Evolutionary conservation across 2,888 invertebrate genomes (phyloP), one percentile per base, ranked within the genome.

Genomic region (Vesta saturnalis): DNA sequence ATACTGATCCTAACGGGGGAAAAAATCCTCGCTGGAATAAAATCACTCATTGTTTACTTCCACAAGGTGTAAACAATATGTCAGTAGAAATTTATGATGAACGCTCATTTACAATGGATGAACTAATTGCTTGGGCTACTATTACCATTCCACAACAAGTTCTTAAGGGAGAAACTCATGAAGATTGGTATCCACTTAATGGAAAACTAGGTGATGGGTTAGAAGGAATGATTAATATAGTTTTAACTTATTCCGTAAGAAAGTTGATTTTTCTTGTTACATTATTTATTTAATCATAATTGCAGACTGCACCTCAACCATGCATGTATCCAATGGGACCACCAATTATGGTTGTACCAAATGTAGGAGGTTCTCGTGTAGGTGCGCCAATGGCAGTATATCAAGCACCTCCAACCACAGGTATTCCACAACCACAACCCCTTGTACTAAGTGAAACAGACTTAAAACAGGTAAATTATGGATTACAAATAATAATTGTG

Each of bases 1-100:
- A 95, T 78, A 97, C 97, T 0, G 95, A 94, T 82, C 90, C 94
- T 69, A 97, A 95, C 85, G 99, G 97, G 30, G 96, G 96, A 19
- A 97, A 96, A 83, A 95, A 92, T 78, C 99, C 99, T 1, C 88
- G 93, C 71, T 99, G 98, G 98, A 96, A 97, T 85, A 96, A 97
- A 87, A 93, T 94, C 60, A 92, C 98, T 75, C 94, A 95, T 81
- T 94, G 94, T 82, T 88, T 93, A 75, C 87, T 98, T 67, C 96
- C 97, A 0, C 89, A 91, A 73, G 97, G 97, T 52, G 94, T 98
- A 12, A 93, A 93, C 80, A 90, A 92, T 10, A 89, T 99, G 74
- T 94, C 94, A 79, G 81, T 99, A 77, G 98, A 99, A 87, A 93
- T 99, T 74, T 99, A 94, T 84, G 99, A 99, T 85, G 99, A 98